phyloP scores from a whole-genome alignment of 2,888 invertebrate genomes.

The Sepioteuthis lessoniana region DNA sequence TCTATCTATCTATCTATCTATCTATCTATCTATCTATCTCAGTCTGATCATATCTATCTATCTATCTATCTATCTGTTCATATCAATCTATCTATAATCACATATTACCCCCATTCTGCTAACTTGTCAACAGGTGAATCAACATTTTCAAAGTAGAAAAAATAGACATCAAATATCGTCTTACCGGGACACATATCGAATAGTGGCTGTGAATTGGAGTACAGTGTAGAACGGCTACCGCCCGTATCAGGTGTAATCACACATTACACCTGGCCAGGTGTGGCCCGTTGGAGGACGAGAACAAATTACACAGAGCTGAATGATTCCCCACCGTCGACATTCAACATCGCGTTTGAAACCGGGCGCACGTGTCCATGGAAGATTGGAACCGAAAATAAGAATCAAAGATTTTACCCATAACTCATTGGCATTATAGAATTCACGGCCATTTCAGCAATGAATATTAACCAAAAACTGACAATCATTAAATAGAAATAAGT shows the following conservation, averaged over 20 bases:
- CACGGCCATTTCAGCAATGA: no score
- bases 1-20: no score
- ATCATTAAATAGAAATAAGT: no score
- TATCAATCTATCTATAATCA: no score
- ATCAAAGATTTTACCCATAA: no score
- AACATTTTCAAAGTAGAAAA: not conserved
- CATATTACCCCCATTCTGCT: not conserved
- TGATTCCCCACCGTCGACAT: not conserved
- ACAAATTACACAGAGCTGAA: not conserved
- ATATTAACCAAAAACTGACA: no score
- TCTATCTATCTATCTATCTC: no score
- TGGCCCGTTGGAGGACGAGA: not conserved
- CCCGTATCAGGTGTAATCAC: not conserved
- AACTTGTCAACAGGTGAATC: not conserved
- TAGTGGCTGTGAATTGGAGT: constrained; percentile 10
- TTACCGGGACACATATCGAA: not conserved
- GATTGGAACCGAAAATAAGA: not conserved
- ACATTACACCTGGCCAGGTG: constrained; percentile 33
- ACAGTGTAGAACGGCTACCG: not conserved
- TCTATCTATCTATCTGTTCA: no score
- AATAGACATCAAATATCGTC: not conserved
- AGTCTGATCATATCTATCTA: no score
- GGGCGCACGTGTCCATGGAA: not conserved
- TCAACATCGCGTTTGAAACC: not conserved
- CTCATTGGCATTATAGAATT: no score